These are phyloP conservation scores for Dendrophyllia cribrosa DNA, from an alignment of 64 coral and sea anemone genomes.

Conservation along the genomic window DNA sequence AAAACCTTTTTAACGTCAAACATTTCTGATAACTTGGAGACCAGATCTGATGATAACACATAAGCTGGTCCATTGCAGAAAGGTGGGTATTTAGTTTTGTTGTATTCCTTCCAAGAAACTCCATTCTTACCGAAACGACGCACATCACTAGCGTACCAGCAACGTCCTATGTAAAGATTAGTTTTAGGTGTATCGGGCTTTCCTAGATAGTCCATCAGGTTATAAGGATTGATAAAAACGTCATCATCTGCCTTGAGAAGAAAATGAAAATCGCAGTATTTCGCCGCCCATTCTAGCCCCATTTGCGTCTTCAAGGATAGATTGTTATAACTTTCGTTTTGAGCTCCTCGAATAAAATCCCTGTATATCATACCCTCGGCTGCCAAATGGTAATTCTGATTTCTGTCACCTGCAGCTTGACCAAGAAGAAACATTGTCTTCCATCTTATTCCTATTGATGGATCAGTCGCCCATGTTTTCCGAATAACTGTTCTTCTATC, in stretches of 20 bases:
- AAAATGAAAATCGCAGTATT: slow-evolving; percentile 5
- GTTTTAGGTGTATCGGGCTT: neutral
- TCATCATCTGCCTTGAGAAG: slow-evolving; percentile 39
- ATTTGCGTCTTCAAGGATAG: too few relatives aligned
- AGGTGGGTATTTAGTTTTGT: neutral
- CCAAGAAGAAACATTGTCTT: too few relatives aligned
- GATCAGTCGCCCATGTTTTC: too few relatives aligned
- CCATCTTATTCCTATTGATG: too few relatives aligned
- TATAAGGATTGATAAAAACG: neutral
- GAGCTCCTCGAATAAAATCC: too few relatives aligned
- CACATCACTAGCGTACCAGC: neutral
- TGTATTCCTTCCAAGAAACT: too few relatives aligned
- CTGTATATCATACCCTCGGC: too few relatives aligned
- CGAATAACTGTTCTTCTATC: too few relatives aligned
- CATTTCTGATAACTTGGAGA: neutral
- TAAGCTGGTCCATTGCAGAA: slow-evolving; percentile 17
- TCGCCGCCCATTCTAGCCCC: slow-evolving; percentile 6
- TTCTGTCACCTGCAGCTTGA: too few relatives aligned
- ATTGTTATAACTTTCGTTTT: too few relatives aligned
- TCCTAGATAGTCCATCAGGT: neutral
- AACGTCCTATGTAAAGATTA: neutral
- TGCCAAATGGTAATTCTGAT: too few relatives aligned
- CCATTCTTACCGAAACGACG: neutral
- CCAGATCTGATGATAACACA: slow-evolving; percentile 15
- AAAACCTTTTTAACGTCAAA: neutral